Evolutionary conservation across 2,888 invertebrate genomes (phyloP).

Genomic region (Eupithecia vulgata): DNA sequence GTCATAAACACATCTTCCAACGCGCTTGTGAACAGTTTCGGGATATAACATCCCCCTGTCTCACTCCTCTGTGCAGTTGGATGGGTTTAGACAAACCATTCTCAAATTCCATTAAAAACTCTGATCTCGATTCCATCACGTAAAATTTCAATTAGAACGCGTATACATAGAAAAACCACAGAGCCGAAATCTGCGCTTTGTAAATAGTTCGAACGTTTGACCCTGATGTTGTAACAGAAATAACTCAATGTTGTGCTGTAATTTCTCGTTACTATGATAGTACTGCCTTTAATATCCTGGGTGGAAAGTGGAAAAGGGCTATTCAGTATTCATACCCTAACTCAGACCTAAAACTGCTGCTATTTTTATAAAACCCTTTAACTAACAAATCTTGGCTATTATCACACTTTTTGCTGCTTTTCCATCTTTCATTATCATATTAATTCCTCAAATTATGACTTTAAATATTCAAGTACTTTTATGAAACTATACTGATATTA

Average conservation of each 20-base stretch:
- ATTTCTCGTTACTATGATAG: slow-evolving; percentile 62
- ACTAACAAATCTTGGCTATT: not conserved
- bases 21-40: too few relatives aligned
- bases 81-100: too few relatives aligned
- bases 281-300: slow-evolving; percentile 47
- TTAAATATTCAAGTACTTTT: too few relatives aligned
- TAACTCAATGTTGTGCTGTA: slow-evolving; percentile 68
- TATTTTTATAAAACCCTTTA: not conserved
- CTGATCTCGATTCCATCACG: slow-evolving; percentile 32
- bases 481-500: too few relatives aligned
- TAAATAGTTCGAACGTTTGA: slow-evolving; percentile 61
- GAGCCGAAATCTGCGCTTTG: slow-evolving; percentile 50
- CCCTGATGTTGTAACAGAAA: slow-evolving; percentile 78
- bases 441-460: too few relatives aligned
- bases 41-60: too few relatives aligned
- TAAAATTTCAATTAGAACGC: slow-evolving; percentile 39
- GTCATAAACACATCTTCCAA: too few relatives aligned
- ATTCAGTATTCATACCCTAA: not conserved
- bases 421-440: not conserved
- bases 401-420: not conserved
- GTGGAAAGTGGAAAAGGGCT: not conserved
- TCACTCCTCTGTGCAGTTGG: too few relatives aligned
- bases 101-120: not conserved
- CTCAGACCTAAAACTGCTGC: not conserved
- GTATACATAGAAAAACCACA: slow-evolving; percentile 42